Percentiles rank a stretch among this genome's conserved stretches.
Conservation (phyloP, 2,797 vertebrate species). For the Oreochromis mossambicus region DNA sequence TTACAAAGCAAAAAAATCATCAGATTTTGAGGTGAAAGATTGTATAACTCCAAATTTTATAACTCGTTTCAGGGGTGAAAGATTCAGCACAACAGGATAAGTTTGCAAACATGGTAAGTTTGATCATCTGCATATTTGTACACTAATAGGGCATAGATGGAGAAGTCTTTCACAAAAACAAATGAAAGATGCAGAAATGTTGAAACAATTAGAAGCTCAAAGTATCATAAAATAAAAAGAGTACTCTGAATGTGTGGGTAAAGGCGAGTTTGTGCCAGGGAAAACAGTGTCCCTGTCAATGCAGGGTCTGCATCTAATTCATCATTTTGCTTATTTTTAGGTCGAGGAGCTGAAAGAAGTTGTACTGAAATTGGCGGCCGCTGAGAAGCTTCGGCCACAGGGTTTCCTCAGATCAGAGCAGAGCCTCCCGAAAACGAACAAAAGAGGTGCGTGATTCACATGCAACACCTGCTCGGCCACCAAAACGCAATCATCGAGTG, state of each 20-base stretch:
- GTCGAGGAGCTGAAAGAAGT: conserved; percentile 71
- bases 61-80: conserved; percentile 51
- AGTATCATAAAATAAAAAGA: background rate
- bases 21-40: background rate
- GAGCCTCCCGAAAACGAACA: conserved; percentile 75
- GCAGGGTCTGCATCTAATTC: background rate
- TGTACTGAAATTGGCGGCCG: conserved; percentile 75
- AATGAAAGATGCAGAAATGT: background rate
- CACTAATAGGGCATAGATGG: background rate
- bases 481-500: background rate
- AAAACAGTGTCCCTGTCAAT: background rate
- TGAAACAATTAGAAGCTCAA: background rate
- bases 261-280: background rate
- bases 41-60: background rate
- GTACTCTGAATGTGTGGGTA: background rate
- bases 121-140: background rate
- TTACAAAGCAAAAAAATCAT: background rate
- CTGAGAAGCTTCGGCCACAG: conserved; percentile 75
- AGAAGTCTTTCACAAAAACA: background rate
- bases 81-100: conserved; percentile 63
- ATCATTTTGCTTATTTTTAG: conserved; percentile 33
- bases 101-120: conserved; percentile 70
- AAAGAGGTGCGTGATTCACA: conserved; percentile 70
- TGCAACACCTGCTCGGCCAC: background rate
- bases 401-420: conserved; percentile 74